A percentile compares a stretch with the other conserved stretches of the same genome.
These are phyloP conservation scores for Sarotherodon lohbergeri DNA, from an alignment of 2,113 vertebrate genomes.

Conservation along the genomic window DNA sequence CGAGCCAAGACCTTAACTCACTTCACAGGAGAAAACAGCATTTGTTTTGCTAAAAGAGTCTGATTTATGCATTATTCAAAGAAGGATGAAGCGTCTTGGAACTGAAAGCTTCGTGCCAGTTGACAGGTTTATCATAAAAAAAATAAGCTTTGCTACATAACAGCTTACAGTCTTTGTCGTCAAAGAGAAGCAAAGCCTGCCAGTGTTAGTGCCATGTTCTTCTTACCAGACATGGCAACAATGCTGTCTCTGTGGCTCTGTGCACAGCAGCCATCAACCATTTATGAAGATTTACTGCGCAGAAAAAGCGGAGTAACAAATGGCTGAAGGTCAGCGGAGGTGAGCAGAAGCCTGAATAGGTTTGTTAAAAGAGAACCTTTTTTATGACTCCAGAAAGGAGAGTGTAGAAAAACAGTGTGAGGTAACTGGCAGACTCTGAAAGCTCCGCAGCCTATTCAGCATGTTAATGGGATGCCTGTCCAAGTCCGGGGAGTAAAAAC, in stretches of 20 bases:
- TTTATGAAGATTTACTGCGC: slow-evolving; percentile 6
- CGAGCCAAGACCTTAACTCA: neutral
- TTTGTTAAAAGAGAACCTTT: neutral
- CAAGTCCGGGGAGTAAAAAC: slow-evolving; percentile 10
- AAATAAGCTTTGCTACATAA: neutral
- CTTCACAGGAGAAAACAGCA: neutral
- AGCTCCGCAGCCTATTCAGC: neutral
- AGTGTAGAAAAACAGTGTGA: neutral
- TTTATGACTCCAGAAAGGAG: neutral
- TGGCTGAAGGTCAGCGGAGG: neutral
- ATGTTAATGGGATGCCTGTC: slow-evolving; percentile 12
- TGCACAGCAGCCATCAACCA: neutral
- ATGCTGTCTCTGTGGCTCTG: neutral
- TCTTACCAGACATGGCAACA: neutral
- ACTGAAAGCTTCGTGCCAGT: neutral
- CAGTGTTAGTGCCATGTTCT: neutral
- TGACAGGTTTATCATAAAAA: neutral
- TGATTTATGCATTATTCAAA: slow-evolving; percentile 37
- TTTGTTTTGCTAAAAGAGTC: neutral
- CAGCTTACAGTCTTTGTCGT: neutral
- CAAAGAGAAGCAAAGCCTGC: neutral
- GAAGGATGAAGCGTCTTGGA: neutral
- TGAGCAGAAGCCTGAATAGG: neutral
- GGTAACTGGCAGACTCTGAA: neutral
- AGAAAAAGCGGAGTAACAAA: neutral